These are phyloP conservation scores for Sericinus montela DNA, from an alignment of 2,888 invertebrate genomes.

Conservation along the genomic window DNA sequence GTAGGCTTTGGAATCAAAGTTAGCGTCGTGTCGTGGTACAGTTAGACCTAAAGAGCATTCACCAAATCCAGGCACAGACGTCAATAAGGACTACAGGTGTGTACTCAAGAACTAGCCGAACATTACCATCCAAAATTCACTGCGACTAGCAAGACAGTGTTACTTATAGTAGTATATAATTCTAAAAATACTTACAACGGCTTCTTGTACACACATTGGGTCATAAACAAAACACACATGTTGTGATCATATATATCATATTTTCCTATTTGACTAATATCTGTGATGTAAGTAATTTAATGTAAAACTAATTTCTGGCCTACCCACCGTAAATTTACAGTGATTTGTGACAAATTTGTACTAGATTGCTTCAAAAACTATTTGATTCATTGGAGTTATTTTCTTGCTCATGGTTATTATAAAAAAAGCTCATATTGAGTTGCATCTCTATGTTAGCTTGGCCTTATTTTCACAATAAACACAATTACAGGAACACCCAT, in stretches of 20 bases:
- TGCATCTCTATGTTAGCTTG: too few relatives aligned
- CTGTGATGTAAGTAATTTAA: constrained; percentile 71
- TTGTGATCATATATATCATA: constrained; percentile 60
- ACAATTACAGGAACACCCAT: constrained; percentile 12
- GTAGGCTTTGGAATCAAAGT: constrained; percentile 85
- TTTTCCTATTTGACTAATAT: constrained; percentile 66
- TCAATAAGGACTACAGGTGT: constrained; percentile 79
- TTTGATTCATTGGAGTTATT: constrained; percentile 21
- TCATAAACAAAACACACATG: constrained; percentile 35
- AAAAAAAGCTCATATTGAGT: too few relatives aligned
- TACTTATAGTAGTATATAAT: constrained; percentile 12
- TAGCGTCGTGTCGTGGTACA: constrained; percentile 82
- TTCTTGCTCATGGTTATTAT: background rate
- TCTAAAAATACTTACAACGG: constrained; percentile 8
- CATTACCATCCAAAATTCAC: constrained; percentile 23
- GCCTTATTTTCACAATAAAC: background rate
- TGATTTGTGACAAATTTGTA: constrained; percentile 29
- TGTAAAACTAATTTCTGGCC: constrained; percentile 45
- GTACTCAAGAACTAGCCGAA: constrained; percentile 69
- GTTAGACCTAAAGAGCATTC: constrained; percentile 78
- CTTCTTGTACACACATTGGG: constrained; percentile 41
- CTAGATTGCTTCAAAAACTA: constrained; percentile 37
- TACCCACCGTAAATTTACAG: constrained; percentile 56
- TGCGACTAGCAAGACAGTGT: constrained; percentile 21
- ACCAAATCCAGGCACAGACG: constrained; percentile 70